Evolutionary conservation across 2,113 vertebrate species (phyloP), one percentile per base, ranked within the genome.

Genomic region (Melanerpes aurifrons): DNA sequence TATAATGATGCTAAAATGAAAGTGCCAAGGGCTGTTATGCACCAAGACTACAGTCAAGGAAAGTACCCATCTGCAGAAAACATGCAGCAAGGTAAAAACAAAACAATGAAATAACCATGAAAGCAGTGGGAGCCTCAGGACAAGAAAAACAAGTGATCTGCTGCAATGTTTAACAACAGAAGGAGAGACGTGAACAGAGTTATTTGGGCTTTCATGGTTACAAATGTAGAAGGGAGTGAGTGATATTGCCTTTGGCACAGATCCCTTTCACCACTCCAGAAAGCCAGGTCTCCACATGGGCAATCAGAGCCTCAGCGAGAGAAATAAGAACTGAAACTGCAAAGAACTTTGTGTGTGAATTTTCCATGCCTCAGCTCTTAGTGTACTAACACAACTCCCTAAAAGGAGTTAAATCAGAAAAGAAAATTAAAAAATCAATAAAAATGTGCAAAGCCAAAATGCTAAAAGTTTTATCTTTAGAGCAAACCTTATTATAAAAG

Each of bases 61-160:
- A 89, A 91, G 62, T 77, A 92, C n/a, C 21, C 82, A 94, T 94
- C 74, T 95, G 89, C 74, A 86, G 82, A 89, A 88, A 91, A n/a
- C 31, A 54, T 71, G 91, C 68, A 88, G 37, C 91, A 96, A 95
- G 90, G 94, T 94, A 89, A 79, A 94, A 94, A 90, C 31, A 88
- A 81, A 91, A 74, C 74, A 83, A 81, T 91, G 87, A 94, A 95
- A 96, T 77, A 92, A 77, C 59, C 63, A 71, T 93, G 80, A 95
- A 94, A 78, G 21, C 67, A 89, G 72, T 48, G 78, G 87, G 62
- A 95, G 86, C 91, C 95, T 86, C 68, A 90, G 83, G 89, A 93
- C 76, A 87, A 94, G 79, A 84, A 94, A 92, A 91, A 91, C 76
- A 92, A 95, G 63, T 58, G 69, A 91, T 92, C 80, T 88, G 28